Percentiles rank a stretch among this genome's conserved stretches.
phyloP scores from a whole-genome alignment of 2,888 invertebrate species.

The Sepioteuthis lessoniana region DNA sequence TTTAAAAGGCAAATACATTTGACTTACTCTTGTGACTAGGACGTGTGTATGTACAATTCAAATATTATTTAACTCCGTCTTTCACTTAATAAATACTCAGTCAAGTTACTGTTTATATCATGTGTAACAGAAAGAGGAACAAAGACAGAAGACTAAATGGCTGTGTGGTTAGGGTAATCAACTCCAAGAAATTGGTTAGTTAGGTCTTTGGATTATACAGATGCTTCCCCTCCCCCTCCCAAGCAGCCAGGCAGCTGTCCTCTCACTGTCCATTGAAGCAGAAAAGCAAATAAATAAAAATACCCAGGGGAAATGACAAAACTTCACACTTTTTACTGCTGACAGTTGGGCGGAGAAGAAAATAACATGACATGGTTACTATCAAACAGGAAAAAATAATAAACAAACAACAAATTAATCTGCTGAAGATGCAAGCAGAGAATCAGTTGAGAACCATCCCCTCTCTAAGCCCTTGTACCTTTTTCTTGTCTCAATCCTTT shows the following conservation, averaged over 20 bases:
- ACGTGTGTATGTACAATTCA: no score
- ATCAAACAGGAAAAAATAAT: neutral
- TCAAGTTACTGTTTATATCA: no score
- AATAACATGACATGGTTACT: neutral
- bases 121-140: no score
- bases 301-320: neutral
- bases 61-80: no score
- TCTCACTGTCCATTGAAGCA: neutral
- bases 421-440: neutral
- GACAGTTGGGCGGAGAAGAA: constrained; percentile 19
- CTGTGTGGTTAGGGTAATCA: neutral
- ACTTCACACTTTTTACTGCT: neutral
- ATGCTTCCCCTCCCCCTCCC: neutral
- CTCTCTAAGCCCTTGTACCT: neutral
- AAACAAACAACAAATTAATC: neutral
- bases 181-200: neutral
- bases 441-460: neutral
- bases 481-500: no score
- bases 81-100: no score
- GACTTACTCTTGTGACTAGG: no score
- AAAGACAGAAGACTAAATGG: no score
- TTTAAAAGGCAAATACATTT: no score
- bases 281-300: neutral
- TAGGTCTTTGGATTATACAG: neutral
- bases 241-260: neutral